Percentiles rank a stretch among this genome's conserved stretches.
Conservation (phyloP, 2,888 invertebrate species). For the Spisula subtruncata region DNA sequence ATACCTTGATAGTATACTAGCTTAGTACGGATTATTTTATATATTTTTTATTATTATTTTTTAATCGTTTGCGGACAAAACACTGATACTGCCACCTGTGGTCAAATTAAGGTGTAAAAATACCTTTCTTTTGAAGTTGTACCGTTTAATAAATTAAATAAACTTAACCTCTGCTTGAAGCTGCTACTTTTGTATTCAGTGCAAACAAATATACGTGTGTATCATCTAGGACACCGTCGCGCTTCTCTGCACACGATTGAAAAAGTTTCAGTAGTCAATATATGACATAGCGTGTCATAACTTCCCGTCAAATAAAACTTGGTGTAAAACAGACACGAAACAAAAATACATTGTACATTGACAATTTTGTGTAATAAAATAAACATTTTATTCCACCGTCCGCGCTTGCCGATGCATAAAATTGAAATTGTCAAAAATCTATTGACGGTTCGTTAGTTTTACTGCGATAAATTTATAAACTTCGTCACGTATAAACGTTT, state of each 20-base stretch:
- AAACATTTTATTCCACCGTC: neutral
- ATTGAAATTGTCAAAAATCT: neutral
- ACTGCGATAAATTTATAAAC: neutral
- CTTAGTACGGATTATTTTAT: no score
- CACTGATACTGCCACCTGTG: no score
- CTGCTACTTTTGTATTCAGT: no score
- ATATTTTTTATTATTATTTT: no score
- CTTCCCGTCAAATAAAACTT: constrained; percentile 3
- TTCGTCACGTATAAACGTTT: neutral
- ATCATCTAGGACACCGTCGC: neutral
- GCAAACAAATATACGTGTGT: neutral
- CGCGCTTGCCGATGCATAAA: neutral
- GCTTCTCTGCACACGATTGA: neutral
- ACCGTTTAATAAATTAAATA: no score
- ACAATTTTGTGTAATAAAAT: neutral
- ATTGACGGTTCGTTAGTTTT: neutral
- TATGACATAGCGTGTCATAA: neutral
- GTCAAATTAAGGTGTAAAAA: no score
- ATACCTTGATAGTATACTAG: no score
- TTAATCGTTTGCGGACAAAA: no score
- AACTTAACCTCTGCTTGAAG: no score
- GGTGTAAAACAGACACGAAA: neutral
- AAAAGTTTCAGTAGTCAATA: neutral
- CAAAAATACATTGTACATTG: neutral
- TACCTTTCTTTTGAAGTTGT: neutral